Conservation (phyloP, 2,888 invertebrate species). For the Cremastinae sp. region DNA sequence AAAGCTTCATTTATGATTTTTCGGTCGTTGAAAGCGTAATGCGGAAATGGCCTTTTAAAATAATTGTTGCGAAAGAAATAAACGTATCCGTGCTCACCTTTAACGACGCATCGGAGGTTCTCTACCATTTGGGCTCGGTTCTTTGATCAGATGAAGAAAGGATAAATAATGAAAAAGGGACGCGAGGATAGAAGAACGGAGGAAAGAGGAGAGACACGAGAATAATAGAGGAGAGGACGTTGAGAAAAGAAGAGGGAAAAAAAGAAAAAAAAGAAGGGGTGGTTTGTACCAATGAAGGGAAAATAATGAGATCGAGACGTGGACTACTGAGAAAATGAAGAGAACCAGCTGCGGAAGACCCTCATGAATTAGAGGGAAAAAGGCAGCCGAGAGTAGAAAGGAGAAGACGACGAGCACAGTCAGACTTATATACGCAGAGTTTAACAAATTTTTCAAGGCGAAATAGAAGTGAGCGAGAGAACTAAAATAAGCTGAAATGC, state of each 20-base stretch:
- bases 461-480: too few species aligned
- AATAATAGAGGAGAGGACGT: conserved; percentile 11
- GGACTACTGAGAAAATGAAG: conserved; percentile 60
- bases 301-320: conserved; percentile 61
- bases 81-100: conserved; percentile 25
- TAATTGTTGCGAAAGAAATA: too few species aligned
- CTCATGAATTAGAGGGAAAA: conserved; percentile 24
- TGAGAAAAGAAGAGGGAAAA: conserved; percentile 1
- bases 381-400: conserved; percentile 4
- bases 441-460: too few species aligned
- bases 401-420: conserved; percentile 6
- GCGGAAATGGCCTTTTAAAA: too few species aligned
- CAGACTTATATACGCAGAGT: conserved; percentile 2
- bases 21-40: too few species aligned
- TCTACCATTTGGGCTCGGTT: conserved; percentile 13
- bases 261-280: conserved; percentile 26
- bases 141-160: conserved; percentile 20
- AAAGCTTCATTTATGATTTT: conserved; percentile 23
- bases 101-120: conserved; percentile 34
- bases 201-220: conserved; percentile 5
- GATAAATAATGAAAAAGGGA: conserved; percentile 26
- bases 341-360: conserved; percentile 45
- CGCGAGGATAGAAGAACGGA: conserved; percentile 5
- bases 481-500: too few species aligned
- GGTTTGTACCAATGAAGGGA: conserved; percentile 59